A percentile compares a stretch with the other conserved stretches of the same genome.
Conservation (phyloP, 2,888 invertebrate species). For the Ornithoptera priamus region DNA sequence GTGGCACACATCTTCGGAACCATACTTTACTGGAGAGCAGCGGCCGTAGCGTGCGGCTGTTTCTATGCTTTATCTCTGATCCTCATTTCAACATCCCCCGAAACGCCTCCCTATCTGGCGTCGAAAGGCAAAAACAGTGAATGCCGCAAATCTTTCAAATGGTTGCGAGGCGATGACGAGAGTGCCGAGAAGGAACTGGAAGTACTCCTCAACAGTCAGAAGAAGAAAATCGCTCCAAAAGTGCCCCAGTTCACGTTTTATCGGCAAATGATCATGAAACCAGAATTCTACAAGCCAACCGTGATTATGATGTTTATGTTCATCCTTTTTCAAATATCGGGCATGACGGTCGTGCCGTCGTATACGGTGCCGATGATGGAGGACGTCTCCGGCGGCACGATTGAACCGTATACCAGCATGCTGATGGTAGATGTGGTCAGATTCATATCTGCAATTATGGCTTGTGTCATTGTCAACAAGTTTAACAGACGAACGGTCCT, state of each 20-base stretch:
- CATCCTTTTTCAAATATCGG: constrained; percentile 83
- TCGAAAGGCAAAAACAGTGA: constrained; percentile 74
- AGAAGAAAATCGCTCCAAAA: constrained; percentile 55
- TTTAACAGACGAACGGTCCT: constrained; percentile 81
- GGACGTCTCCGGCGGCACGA: constrained; percentile 77
- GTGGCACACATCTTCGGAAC: constrained; percentile 83
- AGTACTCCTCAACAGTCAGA: constrained; percentile 62
- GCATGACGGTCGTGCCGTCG: constrained; percentile 85
- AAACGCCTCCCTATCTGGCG: constrained; percentile 84
- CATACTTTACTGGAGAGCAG: constrained; percentile 79
- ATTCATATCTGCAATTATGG: constrained; percentile 79
- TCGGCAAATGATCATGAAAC: constrained; percentile 52
- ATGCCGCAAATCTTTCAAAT: constrained; percentile 80
- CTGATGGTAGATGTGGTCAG: constrained; percentile 83
- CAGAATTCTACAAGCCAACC: constrained; percentile 81
- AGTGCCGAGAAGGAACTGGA: constrained; percentile 72
- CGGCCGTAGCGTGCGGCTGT: constrained; percentile 75
- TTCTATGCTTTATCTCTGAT: constrained; percentile 74
- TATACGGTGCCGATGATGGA: constrained; percentile 84
- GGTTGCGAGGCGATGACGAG: constrained; percentile 76
- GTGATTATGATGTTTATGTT: constrained; percentile 83
- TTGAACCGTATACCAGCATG: constrained; percentile 82
- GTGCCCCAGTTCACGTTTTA: constrained; percentile 56
- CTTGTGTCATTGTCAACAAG: constrained; percentile 81
- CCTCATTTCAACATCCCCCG: constrained; percentile 78